Evolutionary conservation across 2,888 invertebrate genomes (phyloP).

Genomic region (Cheilosia pagana): DNA sequence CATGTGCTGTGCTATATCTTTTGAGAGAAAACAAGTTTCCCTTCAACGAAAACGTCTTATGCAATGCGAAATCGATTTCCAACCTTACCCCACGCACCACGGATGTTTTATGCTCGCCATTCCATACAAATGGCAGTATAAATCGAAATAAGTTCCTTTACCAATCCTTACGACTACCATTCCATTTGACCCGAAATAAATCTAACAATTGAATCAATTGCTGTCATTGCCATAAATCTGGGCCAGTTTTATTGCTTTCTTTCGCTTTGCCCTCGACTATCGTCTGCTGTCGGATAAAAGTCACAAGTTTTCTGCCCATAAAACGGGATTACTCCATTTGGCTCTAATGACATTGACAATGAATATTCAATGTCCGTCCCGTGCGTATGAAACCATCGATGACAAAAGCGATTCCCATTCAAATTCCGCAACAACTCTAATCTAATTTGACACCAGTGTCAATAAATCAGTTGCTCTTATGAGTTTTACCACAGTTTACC

Average conservation of each 20-base stretch:
- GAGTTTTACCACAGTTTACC: slow-evolving; percentile 15
- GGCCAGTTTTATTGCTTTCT: slow-evolving; percentile 24
- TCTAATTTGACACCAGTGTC: slow-evolving; percentile 38
- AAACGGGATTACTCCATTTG: slow-evolving; percentile 55
- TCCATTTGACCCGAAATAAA: slow-evolving; percentile 28
- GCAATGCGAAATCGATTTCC: background rate
- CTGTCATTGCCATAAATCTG: slow-evolving; percentile 29
- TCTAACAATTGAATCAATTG: slow-evolving; percentile 45
- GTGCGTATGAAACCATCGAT: background rate
- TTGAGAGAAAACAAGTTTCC: too few relatives aligned
- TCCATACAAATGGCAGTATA: background rate
- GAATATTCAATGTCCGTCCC: background rate
- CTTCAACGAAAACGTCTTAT: too few relatives aligned
- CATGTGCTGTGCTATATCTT: too few relatives aligned
- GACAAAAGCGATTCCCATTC: background rate
- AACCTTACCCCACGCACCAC: background rate
- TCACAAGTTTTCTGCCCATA: slow-evolving; percentile 40
- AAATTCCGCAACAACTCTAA: slow-evolving; percentile 4
- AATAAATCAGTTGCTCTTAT: slow-evolving; percentile 21
- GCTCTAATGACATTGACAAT: slow-evolving; percentile 36
- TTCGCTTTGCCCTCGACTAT: slow-evolving; percentile 5
- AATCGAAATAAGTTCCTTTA: slow-evolving; percentile 29
- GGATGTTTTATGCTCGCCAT: background rate
- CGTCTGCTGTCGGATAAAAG: slow-evolving; percentile 5
- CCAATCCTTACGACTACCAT: slow-evolving; percentile 28